phyloP scores from a whole-genome alignment of 2,113 vertebrate genomes.

The Callocephalon fimbriatum region DNA sequence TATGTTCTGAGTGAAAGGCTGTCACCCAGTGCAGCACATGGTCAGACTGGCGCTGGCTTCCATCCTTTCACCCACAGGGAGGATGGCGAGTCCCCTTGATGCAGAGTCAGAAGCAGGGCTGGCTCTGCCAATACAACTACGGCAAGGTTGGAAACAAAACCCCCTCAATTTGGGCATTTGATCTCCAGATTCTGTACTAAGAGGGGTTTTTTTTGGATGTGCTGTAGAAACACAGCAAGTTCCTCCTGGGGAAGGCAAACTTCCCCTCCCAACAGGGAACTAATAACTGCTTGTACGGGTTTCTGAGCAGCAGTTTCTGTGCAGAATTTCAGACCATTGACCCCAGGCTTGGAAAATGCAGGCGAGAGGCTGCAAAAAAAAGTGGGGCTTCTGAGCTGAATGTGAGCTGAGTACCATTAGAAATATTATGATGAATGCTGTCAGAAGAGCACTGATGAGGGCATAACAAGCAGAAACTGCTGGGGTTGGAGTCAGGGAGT shows the following conservation, averaged over 20 bases:
- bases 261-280: constrained; percentile 32
- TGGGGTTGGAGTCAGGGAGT: neutral
- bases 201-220: neutral
- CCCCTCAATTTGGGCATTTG: accelerated
- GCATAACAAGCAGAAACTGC: neutral
- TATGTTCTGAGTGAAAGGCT: accelerated
- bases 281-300: neutral
- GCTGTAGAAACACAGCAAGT: neutral
- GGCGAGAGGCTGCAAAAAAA: neutral
- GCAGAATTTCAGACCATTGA: neutral
- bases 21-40: accelerated
- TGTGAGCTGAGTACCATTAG: neutral
- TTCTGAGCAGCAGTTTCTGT: neutral
- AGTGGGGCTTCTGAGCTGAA: neutral
- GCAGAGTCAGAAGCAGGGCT: neutral
- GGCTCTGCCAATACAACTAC: neutral
- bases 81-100: neutral
- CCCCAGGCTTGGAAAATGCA: neutral
- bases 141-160: neutral
- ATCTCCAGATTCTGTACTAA: neutral
- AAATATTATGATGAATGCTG: neutral
- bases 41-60: neutral
- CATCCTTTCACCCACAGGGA: neutral
- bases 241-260: neutral
- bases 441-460: neutral